These are phyloP conservation scores for Erinaceus europaeus DNA, from an alignment of 2,113 vertebrate species.

Conservation along the genomic window DNA sequence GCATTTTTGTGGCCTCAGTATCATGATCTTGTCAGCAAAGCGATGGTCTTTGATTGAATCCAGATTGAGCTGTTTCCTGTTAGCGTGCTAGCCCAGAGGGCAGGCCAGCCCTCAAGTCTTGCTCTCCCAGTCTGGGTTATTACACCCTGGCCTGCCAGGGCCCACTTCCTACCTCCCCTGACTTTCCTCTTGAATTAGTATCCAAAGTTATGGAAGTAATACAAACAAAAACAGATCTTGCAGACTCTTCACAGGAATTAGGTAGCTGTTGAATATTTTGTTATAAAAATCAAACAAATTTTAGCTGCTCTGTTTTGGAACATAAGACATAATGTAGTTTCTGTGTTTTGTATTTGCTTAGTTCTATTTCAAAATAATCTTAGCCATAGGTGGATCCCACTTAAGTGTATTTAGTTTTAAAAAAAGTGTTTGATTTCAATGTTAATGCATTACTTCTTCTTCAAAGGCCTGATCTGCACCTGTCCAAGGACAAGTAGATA, in stretches of 20 bases:
- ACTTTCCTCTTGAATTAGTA: constrained; percentile 67
- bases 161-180: background rate
- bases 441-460: background rate
- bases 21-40: constrained; percentile 76
- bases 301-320: background rate
- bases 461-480: background rate
- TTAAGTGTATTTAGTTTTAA: background rate
- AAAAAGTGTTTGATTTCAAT: background rate
- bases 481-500: background rate
- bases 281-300: constrained; percentile 47
- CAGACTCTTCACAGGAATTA: constrained; percentile 59
- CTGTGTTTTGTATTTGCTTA: background rate
- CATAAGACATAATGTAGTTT: background rate
- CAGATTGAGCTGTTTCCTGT: constrained; percentile 92
- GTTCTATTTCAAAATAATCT: constrained; percentile 25
- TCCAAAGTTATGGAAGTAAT: constrained; percentile 71
- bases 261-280: constrained; percentile 40
- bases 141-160: constrained; percentile 73
- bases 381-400: background rate
- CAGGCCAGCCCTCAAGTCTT: constrained; percentile 67
- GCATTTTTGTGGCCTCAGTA: constrained; percentile 68
- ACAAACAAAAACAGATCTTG: constrained; percentile 59
- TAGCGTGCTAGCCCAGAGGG: constrained; percentile 79
- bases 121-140: constrained; percentile 66
- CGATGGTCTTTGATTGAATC: constrained; percentile 88